Percentiles rank a stretch among this genome's conserved stretches.
Conservation (phyloP, 1,140 invertebrate genomes). For the Drosophila melanica region DNA sequence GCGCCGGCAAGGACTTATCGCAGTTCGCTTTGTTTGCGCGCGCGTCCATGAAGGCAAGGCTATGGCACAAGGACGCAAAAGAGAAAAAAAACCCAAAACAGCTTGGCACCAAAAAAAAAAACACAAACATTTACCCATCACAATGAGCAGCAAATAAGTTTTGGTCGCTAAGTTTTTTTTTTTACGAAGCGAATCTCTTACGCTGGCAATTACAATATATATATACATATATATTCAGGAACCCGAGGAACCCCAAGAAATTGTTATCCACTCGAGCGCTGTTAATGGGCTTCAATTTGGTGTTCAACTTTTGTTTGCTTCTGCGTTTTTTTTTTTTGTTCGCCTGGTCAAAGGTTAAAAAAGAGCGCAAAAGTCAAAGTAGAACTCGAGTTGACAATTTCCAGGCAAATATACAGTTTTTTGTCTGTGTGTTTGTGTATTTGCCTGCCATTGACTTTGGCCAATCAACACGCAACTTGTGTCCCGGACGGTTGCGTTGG, state of each 20-base stretch:
- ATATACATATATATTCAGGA: slow-evolving; percentile 43
- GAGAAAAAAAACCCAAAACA: slow-evolving; percentile 9
- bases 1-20: slow-evolving; percentile 33
- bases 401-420: not conserved
- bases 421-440: not conserved
- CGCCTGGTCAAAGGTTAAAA: slow-evolving; percentile 54
- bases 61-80: slow-evolving; percentile 32
- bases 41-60: slow-evolving; percentile 45
- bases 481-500: not conserved
- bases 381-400: slow-evolving; percentile 36
- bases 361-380: slow-evolving; percentile 37
- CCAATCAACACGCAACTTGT: slow-evolving; percentile 60
- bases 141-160: slow-evolving; percentile 51
- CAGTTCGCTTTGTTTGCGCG: slow-evolving; percentile 32
- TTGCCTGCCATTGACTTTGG: slow-evolving; percentile 62
- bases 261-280: slow-evolving; percentile 72
- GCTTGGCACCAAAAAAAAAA: not conserved
- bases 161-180: slow-evolving; percentile 34
- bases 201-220: slow-evolving; percentile 25
- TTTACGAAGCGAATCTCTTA: slow-evolving; percentile 46
- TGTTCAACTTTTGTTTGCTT: slow-evolving; percentile 51
- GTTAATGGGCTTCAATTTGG: slow-evolving; percentile 72
- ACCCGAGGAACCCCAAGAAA: slow-evolving; percentile 11
- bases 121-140: slow-evolving; percentile 2
- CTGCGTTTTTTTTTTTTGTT: slow-evolving; percentile 22